Evolutionary conservation across 2,797 vertebrate genomes (phyloP).

Genomic region (Graptemys geographica): DNA sequence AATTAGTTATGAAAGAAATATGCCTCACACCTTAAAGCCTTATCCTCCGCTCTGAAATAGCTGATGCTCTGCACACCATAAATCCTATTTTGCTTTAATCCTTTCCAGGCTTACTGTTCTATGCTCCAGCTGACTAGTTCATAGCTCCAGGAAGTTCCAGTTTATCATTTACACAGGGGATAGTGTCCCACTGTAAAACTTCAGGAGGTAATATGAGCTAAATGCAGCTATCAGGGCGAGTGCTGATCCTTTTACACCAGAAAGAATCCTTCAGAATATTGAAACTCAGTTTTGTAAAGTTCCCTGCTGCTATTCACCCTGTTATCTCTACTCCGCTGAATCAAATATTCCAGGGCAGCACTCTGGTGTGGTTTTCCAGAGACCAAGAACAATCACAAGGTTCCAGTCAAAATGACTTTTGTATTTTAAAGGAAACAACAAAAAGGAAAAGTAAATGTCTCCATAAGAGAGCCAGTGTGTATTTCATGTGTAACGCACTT

Average conservation of each 20-base stretch:
- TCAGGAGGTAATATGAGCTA: neutral
- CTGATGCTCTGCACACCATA: neutral
- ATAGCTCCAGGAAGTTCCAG: neutral
- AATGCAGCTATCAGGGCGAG: neutral
- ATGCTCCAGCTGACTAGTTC: neutral
- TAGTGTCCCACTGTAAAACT: neutral
- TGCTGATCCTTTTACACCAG: neutral
- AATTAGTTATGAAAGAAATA: conserved; percentile 35
- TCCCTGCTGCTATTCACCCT: neutral
- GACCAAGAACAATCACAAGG: neutral
- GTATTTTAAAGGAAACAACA: neutral
- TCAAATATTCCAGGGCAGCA: neutral
- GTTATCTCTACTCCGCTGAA: neutral
- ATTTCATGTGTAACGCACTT: neutral
- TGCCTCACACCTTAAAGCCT: neutral
- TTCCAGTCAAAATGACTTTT: neutral
- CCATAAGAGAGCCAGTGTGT: neutral
- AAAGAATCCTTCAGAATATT: neutral
- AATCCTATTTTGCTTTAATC: neutral
- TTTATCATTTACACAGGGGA: neutral
- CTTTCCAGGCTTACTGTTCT: neutral
- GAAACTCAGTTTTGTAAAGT: neutral
- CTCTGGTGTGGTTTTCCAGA: neutral
- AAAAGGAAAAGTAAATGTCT: neutral
- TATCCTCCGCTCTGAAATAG: conserved; percentile 19